phyloP scores from a whole-genome alignment of 2,113 vertebrate genomes.

The Panurus biarmicus region DNA sequence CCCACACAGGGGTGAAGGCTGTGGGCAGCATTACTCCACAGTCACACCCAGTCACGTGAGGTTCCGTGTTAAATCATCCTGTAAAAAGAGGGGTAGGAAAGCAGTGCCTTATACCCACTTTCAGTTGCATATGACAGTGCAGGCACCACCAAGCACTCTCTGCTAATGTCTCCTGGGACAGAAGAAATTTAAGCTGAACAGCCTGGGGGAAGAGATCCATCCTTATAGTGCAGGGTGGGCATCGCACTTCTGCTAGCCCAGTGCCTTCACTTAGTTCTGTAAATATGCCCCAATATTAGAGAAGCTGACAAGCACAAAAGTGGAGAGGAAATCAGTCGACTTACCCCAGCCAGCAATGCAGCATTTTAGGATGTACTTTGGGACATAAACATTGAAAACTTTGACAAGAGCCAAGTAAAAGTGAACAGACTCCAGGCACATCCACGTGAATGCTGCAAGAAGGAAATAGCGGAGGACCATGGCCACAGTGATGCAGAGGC shows the following conservation, averaged over 20 bases:
- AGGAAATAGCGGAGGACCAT: constrained; percentile 81
- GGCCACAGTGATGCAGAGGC: constrained; percentile 74
- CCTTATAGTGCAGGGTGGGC: not conserved
- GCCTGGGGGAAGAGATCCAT: not conserved
- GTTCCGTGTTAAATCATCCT: not conserved
- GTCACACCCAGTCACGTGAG: not conserved
- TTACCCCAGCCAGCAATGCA: constrained; percentile 85
- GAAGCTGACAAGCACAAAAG: not conserved
- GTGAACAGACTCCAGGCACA: constrained; percentile 85
- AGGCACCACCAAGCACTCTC: not conserved
- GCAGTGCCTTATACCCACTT: not conserved
- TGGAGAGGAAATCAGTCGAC: not conserved
- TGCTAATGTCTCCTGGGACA: not conserved
- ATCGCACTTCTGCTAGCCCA: not conserved
- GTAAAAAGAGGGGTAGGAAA: not conserved
- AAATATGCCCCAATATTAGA: not conserved
- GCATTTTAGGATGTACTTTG: constrained; percentile 84
- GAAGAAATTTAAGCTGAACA: not conserved
- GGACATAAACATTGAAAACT: constrained; percentile 86
- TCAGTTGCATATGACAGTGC: not conserved
- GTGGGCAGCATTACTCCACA: not conserved
- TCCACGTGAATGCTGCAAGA: constrained; percentile 85
- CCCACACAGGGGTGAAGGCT: not conserved
- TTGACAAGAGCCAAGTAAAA: constrained; percentile 87
- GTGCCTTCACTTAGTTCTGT: not conserved